Base-by-base conservation (phyloP, 2,888 invertebrate species). In the Ornithoptera priamus region DNA sequence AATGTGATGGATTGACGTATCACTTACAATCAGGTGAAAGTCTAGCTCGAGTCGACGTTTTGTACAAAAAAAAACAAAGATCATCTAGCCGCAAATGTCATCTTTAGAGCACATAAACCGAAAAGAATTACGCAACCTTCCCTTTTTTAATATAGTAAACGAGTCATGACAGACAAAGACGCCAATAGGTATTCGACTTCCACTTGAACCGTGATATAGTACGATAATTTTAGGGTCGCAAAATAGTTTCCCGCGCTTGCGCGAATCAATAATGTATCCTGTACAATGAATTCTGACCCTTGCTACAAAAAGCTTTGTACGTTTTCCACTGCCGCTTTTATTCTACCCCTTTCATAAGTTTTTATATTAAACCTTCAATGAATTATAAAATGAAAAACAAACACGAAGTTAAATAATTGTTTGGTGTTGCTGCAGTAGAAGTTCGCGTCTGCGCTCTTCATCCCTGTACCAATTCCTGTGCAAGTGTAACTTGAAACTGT, bases 371-470 rank as follows among this genome's bases (percentile, higher is more conserved):
- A 2, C 15, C 0, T 0, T 20, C 80, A 83, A 83, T 86, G 84
- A 62, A 83, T 66, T 2, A 0, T 0, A 17, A 50, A 36, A 1
- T 39, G 36, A 1, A 30, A 17, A 3, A 10, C n/a, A 3, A 30
- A 46, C 7, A 7, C 62, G 62, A 56, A 10, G 59, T 18, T 57
- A 50, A 42, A 59, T 42, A 70, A 67, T 72, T 75, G 85, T 84
- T 85, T 84, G 84, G 71, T 42, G 67, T 63, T 59, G n/a, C 72
- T 72, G 57, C 80, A 72, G 84, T 86, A 78, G 46, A 66, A 67
- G 50, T 70, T 78, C 82, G 84, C 91, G 92, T 90, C 77, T 90
- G 92, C 92, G 92, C 87, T 74, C 81, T 84, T 83, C 86, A 84
- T 89, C 89, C 81, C 50, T 86, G 89, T 85, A 87, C 87, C 90